Percentiles rank a stretch among this genome's conserved stretches.
These are phyloP conservation scores for Acromyrmex heyeri DNA, from an alignment of 1,140 invertebrate genomes.

Conservation along the genomic window DNA sequence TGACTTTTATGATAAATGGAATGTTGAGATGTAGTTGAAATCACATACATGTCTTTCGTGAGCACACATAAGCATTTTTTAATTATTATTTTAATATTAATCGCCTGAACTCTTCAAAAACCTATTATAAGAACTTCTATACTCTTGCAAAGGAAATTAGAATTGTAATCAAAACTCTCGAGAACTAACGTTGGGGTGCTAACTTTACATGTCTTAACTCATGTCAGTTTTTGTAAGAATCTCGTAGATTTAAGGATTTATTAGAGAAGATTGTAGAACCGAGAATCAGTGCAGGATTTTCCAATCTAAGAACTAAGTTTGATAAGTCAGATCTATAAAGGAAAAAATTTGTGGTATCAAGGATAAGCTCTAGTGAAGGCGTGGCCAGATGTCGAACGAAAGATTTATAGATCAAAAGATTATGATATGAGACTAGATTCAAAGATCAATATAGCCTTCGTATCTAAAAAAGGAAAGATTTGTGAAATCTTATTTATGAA, in stretches of 20 bases:
- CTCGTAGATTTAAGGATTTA: constrained; percentile 15
- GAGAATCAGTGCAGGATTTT: constrained; percentile 2
- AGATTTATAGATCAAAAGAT: constrained; percentile 51
- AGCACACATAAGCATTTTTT: too few relatives aligned
- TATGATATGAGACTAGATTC: constrained; percentile 30
- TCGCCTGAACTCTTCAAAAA: too few relatives aligned
- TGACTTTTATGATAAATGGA: background rate
- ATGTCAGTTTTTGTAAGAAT: background rate
- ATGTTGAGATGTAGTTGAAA: background rate
- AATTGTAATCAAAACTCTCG: too few relatives aligned
- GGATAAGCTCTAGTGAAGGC: constrained; percentile 39
- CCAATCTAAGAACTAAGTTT: constrained; percentile 5
- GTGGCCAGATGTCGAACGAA: constrained; percentile 7
- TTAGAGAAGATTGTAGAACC: constrained; percentile 15
- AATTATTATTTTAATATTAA: too few relatives aligned
- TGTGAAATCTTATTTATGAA: background rate
- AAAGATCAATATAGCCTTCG: background rate
- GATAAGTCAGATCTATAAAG: constrained; percentile 16
- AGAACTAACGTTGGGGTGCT: too few relatives aligned
- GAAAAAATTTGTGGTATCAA: constrained; percentile 43
- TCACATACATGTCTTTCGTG: too few relatives aligned
- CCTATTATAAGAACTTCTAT: too few relatives aligned
- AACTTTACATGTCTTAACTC: too few relatives aligned
- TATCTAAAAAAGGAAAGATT: background rate
- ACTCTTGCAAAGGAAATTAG: too few relatives aligned